Evolutionary conservation across 2,797 vertebrate species (phyloP).

Genomic region (Bryconaethiops microstoma): DNA sequence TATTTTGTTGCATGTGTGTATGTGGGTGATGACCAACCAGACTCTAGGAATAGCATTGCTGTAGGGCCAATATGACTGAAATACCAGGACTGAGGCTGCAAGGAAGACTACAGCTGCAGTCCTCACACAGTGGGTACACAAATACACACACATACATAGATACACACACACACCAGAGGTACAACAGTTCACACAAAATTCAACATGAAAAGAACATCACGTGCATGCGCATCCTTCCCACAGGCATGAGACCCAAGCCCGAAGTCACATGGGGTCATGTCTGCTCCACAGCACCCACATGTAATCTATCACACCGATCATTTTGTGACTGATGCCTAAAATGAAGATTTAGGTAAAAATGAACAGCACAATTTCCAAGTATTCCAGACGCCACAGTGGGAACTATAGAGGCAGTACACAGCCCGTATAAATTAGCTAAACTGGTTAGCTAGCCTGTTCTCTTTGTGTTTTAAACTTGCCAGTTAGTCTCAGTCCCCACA

Average conservation of each 20-base stretch:
- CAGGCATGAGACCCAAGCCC: not conserved
- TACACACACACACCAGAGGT: slow-evolving; percentile 18
- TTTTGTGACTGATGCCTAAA: not conserved
- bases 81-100: slow-evolving; percentile 48
- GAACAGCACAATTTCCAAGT: not conserved
- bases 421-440: no score
- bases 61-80: slow-evolving; percentile 62
- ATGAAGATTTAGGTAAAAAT: no score
- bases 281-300: not conserved
- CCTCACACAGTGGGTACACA: slow-evolving; percentile 40
- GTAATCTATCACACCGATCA: not conserved
- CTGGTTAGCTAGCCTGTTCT: no score
- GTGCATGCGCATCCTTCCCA: not conserved
- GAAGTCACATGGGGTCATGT: not conserved
- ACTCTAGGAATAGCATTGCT: slow-evolving; percentile 61
- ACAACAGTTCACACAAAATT: not conserved
- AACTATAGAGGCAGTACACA: no score
- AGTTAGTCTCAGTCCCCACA: no score
- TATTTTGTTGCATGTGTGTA: not conserved
- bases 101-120: slow-evolving; percentile 48
- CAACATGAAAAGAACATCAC: not conserved
- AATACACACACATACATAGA: slow-evolving; percentile 21
- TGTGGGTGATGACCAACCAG: slow-evolving; percentile 43
- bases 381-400: no score
- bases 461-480: no score